Evolutionary conservation across 2,113 vertebrate genomes (phyloP), one percentile per base, ranked within the genome.

Genomic region (Echinops telfairi): DNA sequence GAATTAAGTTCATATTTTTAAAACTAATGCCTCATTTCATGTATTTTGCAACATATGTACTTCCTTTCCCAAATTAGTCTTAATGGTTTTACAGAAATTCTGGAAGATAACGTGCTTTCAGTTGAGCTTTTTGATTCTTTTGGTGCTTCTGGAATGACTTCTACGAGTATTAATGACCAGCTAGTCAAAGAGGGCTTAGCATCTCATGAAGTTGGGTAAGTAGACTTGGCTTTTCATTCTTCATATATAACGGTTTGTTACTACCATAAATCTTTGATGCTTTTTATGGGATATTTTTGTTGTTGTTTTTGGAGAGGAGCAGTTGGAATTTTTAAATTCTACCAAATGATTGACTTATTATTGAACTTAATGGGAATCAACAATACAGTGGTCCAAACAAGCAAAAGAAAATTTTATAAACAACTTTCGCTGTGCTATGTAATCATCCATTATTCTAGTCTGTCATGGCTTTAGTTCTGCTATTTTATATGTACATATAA

Each of bases 151-250:
- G 90, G 94, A 92, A 92, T 93, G 53, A 93, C 80, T 92, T 88
- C 93, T 78, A n/a, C 33, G 33, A 98, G 98, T 96, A 93, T 98
- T 96, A 98, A 98, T 96, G 96, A 90, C 80, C 97, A 97, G 31
- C 97, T 98, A 29, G 98, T 98, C 89, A 95, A 97, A 94, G 98
- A 98, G 92, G 95, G 97, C 40, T 70, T 98, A 33, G 98, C 98
- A 62, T 97, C 97, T 89, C 98, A 97, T 15, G 31, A 97, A 96
- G 58, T 19, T 92, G 92, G 98, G 98, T 98, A 97, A 98, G 97
- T 98, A 95, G 1, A 31, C 6, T 88, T 19, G 23, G 75, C 62
- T 15, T 64, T 86, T 70, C 17, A 80, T 53, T 95, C 71, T 93
- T 89, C 7, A 10, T 81, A 40, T 53, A 14, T 89, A 93, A 83